phyloP scores from a whole-genome alignment of 2,888 invertebrate species.

The Cantharis rustica region DNA sequence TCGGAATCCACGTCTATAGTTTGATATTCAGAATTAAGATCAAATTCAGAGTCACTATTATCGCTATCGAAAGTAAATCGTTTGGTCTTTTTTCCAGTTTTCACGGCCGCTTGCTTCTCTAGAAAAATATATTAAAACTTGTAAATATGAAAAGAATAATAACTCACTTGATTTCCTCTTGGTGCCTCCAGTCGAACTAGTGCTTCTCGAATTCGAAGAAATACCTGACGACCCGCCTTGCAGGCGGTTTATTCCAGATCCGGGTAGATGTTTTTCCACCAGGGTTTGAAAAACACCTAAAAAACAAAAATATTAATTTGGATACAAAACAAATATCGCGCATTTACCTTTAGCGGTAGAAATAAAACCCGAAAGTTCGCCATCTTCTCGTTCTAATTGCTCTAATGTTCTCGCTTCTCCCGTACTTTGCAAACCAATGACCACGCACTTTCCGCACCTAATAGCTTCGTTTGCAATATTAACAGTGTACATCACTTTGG shows the following conservation, averaged over 20 bases:
- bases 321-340: not conserved
- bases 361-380: slow-evolving; percentile 96
- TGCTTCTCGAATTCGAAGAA: slow-evolving; percentile 37
- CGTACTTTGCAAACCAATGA: slow-evolving; percentile 98
- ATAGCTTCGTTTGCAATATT: slow-evolving; percentile 82
- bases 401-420: slow-evolving; percentile 98
- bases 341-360: slow-evolving; percentile 90
- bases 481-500: slow-evolving; percentile 85
- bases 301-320: not conserved
- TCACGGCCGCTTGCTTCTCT: slow-evolving; percentile 65
- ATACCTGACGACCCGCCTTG: slow-evolving; percentile 56
- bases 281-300: slow-evolving; percentile 86
- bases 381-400: slow-evolving; percentile 94
- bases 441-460: slow-evolving; percentile 94
- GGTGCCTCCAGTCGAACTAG: slow-evolving; percentile 46
- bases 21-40: slow-evolving; percentile 51
- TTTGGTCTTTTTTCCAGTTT: slow-evolving; percentile 62
- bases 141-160: not conserved
- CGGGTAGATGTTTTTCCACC: slow-evolving; percentile 98
- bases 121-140: not conserved
- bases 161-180: slow-evolving; percentile 63
- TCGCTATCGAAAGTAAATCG: slow-evolving; percentile 69
- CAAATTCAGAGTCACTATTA: slow-evolving; percentile 60
- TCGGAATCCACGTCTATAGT: slow-evolving; percentile 61
- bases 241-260: slow-evolving; percentile 74